Conservation (phyloP, 2,113 vertebrate genomes). For the Coptodon bakossiorum region DNA sequence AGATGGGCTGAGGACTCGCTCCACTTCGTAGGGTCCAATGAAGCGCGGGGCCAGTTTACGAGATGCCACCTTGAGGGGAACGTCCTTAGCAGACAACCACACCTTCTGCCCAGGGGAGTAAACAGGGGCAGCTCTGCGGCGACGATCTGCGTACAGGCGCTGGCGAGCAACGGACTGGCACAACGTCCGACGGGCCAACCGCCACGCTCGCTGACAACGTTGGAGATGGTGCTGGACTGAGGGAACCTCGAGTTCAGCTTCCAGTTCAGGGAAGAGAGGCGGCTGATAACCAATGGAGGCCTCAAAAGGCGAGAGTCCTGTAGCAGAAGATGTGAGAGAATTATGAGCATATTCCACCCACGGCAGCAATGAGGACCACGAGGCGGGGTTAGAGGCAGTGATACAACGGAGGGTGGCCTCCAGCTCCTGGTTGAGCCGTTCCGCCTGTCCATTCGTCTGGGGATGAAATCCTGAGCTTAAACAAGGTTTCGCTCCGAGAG, state of each 20-base stretch:
- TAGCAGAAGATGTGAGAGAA: not conserved
- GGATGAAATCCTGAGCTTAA: not conserved
- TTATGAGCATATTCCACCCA: not conserved
- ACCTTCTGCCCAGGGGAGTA: not conserved
- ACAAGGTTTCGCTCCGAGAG: accelerated
- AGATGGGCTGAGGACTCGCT: too few species aligned
- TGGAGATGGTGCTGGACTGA: not conserved
- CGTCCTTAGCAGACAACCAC: not conserved
- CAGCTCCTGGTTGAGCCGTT: not conserved
- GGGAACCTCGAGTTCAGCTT: not conserved
- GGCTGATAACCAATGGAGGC: not conserved
- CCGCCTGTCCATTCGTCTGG: not conserved
- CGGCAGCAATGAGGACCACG: not conserved
- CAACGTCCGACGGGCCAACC: not conserved
- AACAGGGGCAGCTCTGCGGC: not conserved
- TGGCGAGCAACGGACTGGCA: not conserved
- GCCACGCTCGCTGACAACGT: accelerated
- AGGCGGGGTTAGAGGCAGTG: not conserved
- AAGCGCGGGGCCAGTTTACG: not conserved
- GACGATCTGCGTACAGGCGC: accelerated
- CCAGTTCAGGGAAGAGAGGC: not conserved
- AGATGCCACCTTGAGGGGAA: not conserved
- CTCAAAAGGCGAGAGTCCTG: not conserved
- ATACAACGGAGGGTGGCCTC: not conserved
- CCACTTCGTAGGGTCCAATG: too few species aligned